Evolutionary conservation across 2,797 vertebrate species (phyloP).

Genomic region (Moxostoma hubbsi): DNA sequence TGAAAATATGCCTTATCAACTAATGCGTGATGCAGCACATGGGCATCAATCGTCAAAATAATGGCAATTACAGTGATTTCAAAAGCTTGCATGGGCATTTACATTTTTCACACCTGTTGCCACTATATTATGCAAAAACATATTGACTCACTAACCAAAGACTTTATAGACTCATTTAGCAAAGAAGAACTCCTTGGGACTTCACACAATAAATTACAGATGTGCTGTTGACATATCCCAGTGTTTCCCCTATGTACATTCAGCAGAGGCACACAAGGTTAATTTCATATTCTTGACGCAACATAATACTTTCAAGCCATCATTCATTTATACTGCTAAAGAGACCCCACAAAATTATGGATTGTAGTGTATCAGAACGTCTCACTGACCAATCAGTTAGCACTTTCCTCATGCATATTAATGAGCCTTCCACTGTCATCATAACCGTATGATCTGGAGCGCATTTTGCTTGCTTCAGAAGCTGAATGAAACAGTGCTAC

Average conservation of each 20-base stretch:
- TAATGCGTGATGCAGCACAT: neutral
- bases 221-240: neutral
- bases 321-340: too few species aligned
- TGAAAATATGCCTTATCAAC: neutral
- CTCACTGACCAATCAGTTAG: too few species aligned
- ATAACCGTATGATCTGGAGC: too few species aligned
- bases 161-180: neutral
- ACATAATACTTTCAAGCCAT: too few species aligned
- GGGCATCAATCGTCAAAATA: neutral
- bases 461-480: too few species aligned
- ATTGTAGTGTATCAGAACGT: too few species aligned
- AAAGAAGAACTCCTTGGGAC: neutral
- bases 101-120: neutral
- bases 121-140: neutral
- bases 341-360: too few species aligned
- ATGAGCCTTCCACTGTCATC: too few species aligned
- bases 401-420: too few species aligned
- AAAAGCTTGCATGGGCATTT: neutral
- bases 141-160: neutral
- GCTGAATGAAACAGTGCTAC: too few species aligned
- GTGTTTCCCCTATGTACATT: neutral
- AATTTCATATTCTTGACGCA: too few species aligned
- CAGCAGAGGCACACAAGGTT: too few species aligned
- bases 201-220: neutral
- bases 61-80: neutral